Percentiles rank a stretch among this genome's conserved stretches.
Evolutionary conservation across 2,888 invertebrate species (phyloP).

Genomic region (Tenthredo amoena): DNA sequence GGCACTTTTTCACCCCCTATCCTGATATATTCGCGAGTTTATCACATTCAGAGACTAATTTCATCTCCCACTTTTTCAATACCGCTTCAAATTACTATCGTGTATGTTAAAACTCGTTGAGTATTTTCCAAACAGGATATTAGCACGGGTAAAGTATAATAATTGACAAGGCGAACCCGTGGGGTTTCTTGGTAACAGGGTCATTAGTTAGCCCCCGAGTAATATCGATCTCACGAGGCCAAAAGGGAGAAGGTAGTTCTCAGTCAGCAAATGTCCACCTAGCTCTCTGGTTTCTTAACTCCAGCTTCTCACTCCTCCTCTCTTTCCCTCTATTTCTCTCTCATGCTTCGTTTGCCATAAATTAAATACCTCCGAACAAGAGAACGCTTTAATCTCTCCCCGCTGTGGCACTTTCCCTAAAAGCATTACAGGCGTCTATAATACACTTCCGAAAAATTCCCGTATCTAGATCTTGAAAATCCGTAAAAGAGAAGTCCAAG

Average conservation of each 20-base stretch:
- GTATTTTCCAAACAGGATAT: slow-evolving; percentile 14
- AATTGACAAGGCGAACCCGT: slow-evolving; percentile 50
- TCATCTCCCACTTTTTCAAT: background rate
- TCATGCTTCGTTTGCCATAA: slow-evolving; percentile 32
- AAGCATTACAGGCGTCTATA: background rate
- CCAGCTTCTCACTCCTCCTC: background rate
- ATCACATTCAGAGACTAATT: background rate
- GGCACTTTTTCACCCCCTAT: background rate
- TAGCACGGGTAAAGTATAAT: slow-evolving; percentile 7
- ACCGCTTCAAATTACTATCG: background rate
- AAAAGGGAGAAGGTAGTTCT: slow-evolving; percentile 36
- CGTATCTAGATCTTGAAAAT: background rate
- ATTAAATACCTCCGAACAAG: slow-evolving; percentile 38
- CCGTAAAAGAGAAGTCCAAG: background rate
- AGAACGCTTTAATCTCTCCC: slow-evolving; percentile 29
- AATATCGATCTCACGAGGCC: slow-evolving; percentile 50
- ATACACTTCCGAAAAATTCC: background rate
- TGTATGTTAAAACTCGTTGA: background rate
- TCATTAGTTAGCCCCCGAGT: slow-evolving; percentile 46
- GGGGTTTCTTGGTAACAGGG: slow-evolving; percentile 46
- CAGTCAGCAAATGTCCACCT: slow-evolving; percentile 46
- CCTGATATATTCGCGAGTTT: background rate
- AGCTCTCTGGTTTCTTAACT: slow-evolving; percentile 37
- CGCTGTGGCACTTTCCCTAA: background rate
- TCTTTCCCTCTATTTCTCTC: background rate